Conservation (phyloP, 2,888 invertebrate species). For the Tillus elongatus region DNA sequence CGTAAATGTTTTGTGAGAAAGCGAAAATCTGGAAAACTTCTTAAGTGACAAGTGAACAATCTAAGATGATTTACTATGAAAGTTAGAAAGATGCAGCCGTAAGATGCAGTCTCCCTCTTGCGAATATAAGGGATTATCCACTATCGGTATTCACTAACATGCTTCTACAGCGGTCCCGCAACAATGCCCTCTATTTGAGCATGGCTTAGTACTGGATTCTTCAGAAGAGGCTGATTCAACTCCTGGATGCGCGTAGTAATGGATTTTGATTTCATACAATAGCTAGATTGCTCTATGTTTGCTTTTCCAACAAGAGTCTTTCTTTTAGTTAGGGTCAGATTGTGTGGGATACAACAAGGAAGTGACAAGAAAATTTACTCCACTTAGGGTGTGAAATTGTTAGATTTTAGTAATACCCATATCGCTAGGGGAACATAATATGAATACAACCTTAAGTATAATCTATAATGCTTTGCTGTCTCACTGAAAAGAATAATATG, state of each 20-base stretch:
- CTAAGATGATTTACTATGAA: slow-evolving; percentile 28
- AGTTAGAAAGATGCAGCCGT: slow-evolving; percentile 25
- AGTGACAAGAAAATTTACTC: slow-evolving; percentile 13
- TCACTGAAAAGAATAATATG: no score
- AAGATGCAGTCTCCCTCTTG: slow-evolving; percentile 22
- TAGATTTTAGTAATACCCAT: no score
- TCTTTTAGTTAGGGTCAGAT: slow-evolving; percentile 24
- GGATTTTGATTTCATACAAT: slow-evolving; percentile 40
- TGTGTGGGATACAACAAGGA: slow-evolving; percentile 22
- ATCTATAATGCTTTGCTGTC: slow-evolving; percentile 20
- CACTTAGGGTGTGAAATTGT: slow-evolving; percentile 19
- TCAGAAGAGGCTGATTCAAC: slow-evolving; percentile 26
- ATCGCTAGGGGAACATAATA: no score
- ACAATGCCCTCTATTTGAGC: slow-evolving; percentile 32
- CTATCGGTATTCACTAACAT: slow-evolving; percentile 39
- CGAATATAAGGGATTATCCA: slow-evolving; percentile 34
- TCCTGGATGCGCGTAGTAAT: slow-evolving; percentile 31
- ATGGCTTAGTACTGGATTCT: slow-evolving; percentile 33
- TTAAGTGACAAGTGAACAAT: slow-evolving; percentile 24
- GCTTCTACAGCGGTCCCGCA: slow-evolving; percentile 24
- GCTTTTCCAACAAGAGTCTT: slow-evolving; percentile 29
- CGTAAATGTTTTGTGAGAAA: no score
- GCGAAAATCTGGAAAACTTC: slow-evolving; percentile 23
- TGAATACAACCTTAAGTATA: no score
- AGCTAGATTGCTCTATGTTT: slow-evolving; percentile 29